Evolutionary conservation across 1,140 invertebrate species (phyloP).

Genomic region (Notospermus geniculatus): DNA sequence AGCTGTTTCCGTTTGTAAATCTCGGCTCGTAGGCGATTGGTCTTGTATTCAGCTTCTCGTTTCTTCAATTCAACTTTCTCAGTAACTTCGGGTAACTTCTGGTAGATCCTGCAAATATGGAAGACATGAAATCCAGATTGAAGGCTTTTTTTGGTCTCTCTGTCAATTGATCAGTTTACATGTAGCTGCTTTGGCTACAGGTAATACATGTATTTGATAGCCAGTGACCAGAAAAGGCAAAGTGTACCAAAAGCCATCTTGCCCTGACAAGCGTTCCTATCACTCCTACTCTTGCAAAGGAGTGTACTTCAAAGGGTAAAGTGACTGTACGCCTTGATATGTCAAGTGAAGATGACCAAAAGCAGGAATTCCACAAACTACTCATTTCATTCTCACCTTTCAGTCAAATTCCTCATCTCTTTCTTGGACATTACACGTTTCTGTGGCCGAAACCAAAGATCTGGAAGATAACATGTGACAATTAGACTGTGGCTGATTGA

Average conservation of each 20-base stretch:
- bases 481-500: not conserved
- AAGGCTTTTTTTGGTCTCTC: not conserved
- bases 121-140: not conserved
- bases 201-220: too few species aligned
- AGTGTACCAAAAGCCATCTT: not conserved
- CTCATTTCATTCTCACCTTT: too few species aligned
- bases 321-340: not conserved
- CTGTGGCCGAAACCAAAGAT: slow-evolving; percentile 24
- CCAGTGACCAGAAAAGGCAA: too few species aligned
- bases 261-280: not conserved
- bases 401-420: slow-evolving; percentile 47
- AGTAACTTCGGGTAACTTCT: slow-evolving; percentile 46
- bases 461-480: not conserved
- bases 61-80: slow-evolving; percentile 31
- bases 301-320: slow-evolving; percentile 8
- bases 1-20: slow-evolving; percentile 33
- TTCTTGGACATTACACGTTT: slow-evolving; percentile 39
- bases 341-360: too few species aligned
- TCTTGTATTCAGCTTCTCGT: slow-evolving; percentile 30
- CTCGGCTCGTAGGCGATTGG: slow-evolving; percentile 40
- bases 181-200: too few species aligned
- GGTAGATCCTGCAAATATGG: slow-evolving; percentile 41
- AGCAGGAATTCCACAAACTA: too few species aligned
- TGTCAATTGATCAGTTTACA: too few species aligned
- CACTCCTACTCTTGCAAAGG: not conserved